phyloP scores from a whole-genome alignment of 2,113 vertebrate species.

The Argyrosomus japonicus region DNA sequence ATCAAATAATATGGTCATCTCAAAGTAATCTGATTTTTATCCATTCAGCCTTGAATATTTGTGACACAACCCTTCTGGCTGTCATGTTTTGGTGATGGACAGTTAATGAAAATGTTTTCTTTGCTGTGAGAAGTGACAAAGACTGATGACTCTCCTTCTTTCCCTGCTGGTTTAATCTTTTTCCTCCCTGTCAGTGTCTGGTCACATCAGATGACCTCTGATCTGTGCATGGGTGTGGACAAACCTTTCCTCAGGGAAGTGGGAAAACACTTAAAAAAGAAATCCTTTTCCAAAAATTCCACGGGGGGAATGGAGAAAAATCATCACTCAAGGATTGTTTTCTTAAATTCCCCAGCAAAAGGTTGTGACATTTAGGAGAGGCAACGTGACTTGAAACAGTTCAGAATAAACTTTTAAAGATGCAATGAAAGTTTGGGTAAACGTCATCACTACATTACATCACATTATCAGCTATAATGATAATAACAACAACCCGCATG shows the following conservation, averaged over 20 bases:
- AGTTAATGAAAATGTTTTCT: slow-evolving; percentile 14
- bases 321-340: not conserved
- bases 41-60: no score
- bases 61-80: not conserved
- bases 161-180: slow-evolving; percentile 8
- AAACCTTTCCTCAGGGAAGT: slow-evolving; percentile 1
- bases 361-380: not conserved
- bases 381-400: not conserved
- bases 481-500: not conserved
- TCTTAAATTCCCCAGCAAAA: not conserved
- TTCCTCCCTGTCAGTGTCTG: slow-evolving; percentile 7
- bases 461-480: not conserved
- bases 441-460: not conserved
- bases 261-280: not conserved
- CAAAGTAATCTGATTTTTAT: not conserved
- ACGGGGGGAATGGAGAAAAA: not conserved
- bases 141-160: slow-evolving; percentile 14
- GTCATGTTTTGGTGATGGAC: slow-evolving; percentile 4
- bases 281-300: not conserved
- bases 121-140: slow-evolving; percentile 1
- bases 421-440: not conserved
- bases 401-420: not conserved
- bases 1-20: not conserved
- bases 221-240: not conserved
- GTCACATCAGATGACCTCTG: slow-evolving; percentile 13